Conservation (phyloP, 2,113 vertebrate genomes). For the Ptyas mucosa region DNA sequence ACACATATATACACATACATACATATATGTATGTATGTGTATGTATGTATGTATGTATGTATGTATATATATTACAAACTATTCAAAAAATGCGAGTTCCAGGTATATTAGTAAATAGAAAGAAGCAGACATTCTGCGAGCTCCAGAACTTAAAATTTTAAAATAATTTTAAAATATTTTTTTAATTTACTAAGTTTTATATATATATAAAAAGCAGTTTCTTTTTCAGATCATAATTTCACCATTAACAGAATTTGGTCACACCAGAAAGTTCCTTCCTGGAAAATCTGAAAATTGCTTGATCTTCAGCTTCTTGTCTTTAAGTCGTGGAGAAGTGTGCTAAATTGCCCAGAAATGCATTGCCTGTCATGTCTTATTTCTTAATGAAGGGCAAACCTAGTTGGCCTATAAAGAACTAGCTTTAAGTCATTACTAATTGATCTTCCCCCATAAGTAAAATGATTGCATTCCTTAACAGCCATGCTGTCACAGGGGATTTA, state of each 20-base stretch:
- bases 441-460: conserved; percentile 60
- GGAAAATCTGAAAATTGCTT: conserved; percentile 72
- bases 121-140: no score
- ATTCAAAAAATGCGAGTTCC: no score
- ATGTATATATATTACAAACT: no score
- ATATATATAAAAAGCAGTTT: not conserved
- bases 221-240: conserved; percentile 61
- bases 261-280: conserved; percentile 66
- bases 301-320: conserved; percentile 67
- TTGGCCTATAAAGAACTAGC: conserved; percentile 61
- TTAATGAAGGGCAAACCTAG: conserved; percentile 71
- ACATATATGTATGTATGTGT: no score
- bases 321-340: conserved; percentile 70
- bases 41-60: no score
- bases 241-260: conserved; percentile 64
- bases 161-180: no score
- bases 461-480: conserved; percentile 52
- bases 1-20: no score
- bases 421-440: conserved; percentile 68
- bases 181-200: no score
- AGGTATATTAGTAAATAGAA: no score
- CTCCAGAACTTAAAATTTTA: no score
- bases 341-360: conserved; percentile 75
- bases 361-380: conserved; percentile 73
- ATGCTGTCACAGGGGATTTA: conserved; percentile 51